These are phyloP conservation scores for Pseudochirops cupreus DNA, from an alignment of 2,797 vertebrate species.

Conservation along the genomic window DNA sequence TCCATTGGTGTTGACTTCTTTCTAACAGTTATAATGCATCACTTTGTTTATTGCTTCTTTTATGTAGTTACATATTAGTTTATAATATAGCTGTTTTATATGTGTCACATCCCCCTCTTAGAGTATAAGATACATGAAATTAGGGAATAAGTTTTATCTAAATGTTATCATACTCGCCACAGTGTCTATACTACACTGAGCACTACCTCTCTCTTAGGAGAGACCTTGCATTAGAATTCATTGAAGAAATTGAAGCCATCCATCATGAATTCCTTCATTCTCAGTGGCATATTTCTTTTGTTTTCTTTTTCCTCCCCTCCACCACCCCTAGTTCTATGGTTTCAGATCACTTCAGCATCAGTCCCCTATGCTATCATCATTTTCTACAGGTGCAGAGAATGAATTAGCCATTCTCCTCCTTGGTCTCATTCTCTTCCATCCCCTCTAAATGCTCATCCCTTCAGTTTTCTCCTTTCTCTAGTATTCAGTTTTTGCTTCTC, in stretches of 20 bases:
- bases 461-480: neutral
- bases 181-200: neutral
- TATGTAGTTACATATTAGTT: neutral
- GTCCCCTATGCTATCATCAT: neutral
- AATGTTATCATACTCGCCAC: neutral
- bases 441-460: neutral
- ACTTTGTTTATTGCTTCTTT: neutral
- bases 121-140: neutral
- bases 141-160: neutral
- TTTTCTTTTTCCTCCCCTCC: too few relatives aligned
- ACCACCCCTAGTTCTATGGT: neutral
- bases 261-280: neutral
- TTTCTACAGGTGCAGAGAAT: neutral
- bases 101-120: neutral
- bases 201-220: neutral
- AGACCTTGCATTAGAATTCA: neutral
- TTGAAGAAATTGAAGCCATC: neutral
- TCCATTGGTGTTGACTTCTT: neutral
- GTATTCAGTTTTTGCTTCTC: neutral
- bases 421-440: neutral
- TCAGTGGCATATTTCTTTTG: neutral
- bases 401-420: neutral
- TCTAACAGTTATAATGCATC: neutral
- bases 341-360: neutral
- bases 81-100: neutral